phyloP scores from a whole-genome alignment of 1,140 invertebrate species.

The Contarinia nasturtii region DNA sequence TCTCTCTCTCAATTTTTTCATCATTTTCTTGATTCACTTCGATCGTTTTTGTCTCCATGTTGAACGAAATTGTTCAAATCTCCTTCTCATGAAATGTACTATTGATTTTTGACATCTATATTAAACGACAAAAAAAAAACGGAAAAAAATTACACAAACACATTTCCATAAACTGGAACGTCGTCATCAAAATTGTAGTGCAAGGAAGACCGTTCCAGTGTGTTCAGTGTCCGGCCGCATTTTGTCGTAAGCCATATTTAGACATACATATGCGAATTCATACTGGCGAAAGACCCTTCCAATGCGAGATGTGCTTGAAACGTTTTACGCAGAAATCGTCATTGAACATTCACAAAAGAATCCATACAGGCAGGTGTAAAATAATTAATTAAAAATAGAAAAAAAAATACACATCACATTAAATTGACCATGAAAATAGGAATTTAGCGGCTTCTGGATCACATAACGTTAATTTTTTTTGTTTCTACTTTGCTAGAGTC shows the following conservation, averaged over 20 bases:
- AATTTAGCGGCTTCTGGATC: too few species aligned
- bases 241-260: slow-evolving; percentile 43
- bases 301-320: slow-evolving; percentile 42
- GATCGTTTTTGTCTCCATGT: too few species aligned
- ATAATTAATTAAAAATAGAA: too few species aligned
- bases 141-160: not conserved
- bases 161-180: too few species aligned
- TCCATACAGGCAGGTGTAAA: slow-evolving; percentile 39
- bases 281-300: slow-evolving; percentile 50
- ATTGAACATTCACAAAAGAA: slow-evolving; percentile 54
- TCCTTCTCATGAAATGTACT: too few species aligned
- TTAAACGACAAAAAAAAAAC: not conserved
- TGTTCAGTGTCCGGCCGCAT: slow-evolving; percentile 37
- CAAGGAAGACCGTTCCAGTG: slow-evolving; percentile 40
- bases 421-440: too few species aligned
- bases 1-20: not conserved
- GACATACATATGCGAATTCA: slow-evolving; percentile 60
- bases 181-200: slow-evolving; percentile 9
- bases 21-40: too few species aligned
- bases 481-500: too few species aligned
- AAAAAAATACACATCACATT: too few species aligned
- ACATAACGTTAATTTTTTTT: too few species aligned
- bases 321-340: slow-evolving; percentile 48
- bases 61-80: too few species aligned
- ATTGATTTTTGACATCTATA: too few species aligned